A percentile compares a stretch with the other conserved stretches of the same genome.
phyloP scores from a whole-genome alignment of 2,113 vertebrate genomes.

The Thalassoma bifasciatum region DNA sequence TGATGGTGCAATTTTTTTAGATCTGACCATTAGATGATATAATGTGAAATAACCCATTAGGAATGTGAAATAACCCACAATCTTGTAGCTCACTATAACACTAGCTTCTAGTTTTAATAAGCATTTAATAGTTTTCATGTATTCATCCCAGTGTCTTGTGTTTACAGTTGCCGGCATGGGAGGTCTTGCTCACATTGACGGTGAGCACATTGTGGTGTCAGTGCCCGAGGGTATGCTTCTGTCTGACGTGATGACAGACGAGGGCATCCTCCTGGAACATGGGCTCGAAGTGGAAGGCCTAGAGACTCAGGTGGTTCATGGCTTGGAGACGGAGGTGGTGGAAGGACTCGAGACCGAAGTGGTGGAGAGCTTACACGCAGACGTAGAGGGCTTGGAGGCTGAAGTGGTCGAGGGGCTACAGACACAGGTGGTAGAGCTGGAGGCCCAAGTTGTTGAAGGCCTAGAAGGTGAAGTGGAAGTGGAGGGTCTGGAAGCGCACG shows the following conservation, averaged over 20 bases:
- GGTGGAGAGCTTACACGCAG: slow-evolving; percentile 83
- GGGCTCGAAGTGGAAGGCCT: slow-evolving; percentile 89
- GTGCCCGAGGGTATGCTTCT: slow-evolving; percentile 97
- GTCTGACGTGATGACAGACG: slow-evolving; percentile 95
- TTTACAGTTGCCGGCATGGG: slow-evolving; percentile 94
- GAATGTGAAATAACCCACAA: neutral
- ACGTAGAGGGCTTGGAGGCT: slow-evolving; percentile 85
- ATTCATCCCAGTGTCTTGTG: slow-evolving; percentile 43
- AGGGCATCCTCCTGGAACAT: slow-evolving; percentile 94
- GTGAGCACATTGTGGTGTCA: slow-evolving; percentile 98
- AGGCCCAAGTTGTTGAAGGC: slow-evolving; percentile 86
- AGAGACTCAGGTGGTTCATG: slow-evolving; percentile 87
- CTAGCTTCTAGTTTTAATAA: neutral
- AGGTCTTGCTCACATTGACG: slow-evolving; percentile 96
- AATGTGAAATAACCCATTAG: slow-evolving; percentile 8
- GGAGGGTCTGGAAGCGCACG: slow-evolving; percentile 79
- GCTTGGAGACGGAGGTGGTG: slow-evolving; percentile 86
- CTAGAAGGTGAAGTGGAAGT: slow-evolving; percentile 85
- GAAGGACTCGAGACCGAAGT: slow-evolving; percentile 89
- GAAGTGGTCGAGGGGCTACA: slow-evolving; percentile 84
- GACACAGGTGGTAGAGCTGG: slow-evolving; percentile 77
- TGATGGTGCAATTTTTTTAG: too few species aligned
- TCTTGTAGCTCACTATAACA: neutral
- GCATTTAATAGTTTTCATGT: neutral
- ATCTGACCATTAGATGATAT: neutral